These are phyloP conservation scores for Temnothorax longispinosus DNA, from an alignment of 1,140 invertebrate species.

Conservation along the genomic window DNA sequence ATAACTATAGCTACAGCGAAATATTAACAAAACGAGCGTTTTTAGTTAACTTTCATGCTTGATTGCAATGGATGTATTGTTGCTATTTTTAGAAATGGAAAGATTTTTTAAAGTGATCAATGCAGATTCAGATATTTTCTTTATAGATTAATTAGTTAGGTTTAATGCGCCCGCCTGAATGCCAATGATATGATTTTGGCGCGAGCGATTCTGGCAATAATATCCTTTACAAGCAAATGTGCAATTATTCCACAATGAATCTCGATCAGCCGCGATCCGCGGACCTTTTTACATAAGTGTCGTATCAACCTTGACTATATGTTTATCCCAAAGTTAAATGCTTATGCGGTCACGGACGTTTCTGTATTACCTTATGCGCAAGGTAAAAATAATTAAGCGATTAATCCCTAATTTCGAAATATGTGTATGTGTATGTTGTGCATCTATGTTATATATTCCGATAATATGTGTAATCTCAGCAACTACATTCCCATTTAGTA, in stretches of 20 bases:
- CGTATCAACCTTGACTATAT: constrained; percentile 71
- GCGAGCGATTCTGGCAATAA: not conserved
- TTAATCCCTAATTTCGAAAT: not conserved
- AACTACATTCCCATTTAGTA: not conserved
- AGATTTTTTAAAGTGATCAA: not conserved
- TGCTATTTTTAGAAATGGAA: not conserved
- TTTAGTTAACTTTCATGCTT: not conserved
- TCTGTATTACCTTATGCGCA: constrained; percentile 42
- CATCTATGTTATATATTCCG: not conserved
- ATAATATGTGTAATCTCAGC: not conserved
- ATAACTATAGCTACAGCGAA: no score
- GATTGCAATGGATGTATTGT: not conserved
- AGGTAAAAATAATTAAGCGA: not conserved
- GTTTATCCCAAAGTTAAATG: constrained; percentile 71
- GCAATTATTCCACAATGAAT: constrained; percentile 34
- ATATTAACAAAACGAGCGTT: no score
- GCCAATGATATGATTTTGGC: not conserved
- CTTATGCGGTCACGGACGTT: constrained; percentile 74
- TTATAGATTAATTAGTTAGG: not conserved
- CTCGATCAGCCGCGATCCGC: not conserved
- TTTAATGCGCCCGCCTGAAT: no score
- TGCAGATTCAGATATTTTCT: not conserved
- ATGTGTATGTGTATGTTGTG: no score
- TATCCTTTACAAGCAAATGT: not conserved
- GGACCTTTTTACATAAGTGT: constrained; percentile 46